phyloP scores from a whole-genome alignment of 2,113 vertebrate species.

The Neotragus pygmaeus region DNA sequence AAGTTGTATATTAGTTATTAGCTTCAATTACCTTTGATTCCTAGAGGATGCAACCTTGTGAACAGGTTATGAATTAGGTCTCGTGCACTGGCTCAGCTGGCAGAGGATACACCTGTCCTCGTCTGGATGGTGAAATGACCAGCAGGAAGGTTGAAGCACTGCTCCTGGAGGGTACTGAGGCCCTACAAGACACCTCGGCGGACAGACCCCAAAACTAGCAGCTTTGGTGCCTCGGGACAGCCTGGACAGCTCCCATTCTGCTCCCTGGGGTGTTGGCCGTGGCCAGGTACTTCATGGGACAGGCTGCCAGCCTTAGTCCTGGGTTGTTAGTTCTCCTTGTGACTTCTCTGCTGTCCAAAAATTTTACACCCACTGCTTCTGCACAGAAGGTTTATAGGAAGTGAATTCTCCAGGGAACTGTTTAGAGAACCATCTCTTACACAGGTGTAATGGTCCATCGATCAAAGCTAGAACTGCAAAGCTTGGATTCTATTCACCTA shows the following conservation, averaged over 20 bases:
- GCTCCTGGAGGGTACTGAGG: not conserved
- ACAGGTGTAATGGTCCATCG: not conserved
- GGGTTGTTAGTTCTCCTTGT: not conserved
- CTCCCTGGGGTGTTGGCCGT: not conserved
- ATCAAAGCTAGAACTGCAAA: not conserved
- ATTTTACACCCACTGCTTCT: not conserved
- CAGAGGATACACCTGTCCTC: not conserved
- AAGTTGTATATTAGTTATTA: not conserved
- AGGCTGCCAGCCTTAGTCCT: not conserved
- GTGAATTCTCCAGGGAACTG: not conserved
- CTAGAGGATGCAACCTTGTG: not conserved
- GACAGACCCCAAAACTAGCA: not conserved
- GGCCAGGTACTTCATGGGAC: not conserved
- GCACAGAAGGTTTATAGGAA: not conserved
- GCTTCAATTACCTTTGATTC: not conserved
- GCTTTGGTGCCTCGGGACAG: not conserved
- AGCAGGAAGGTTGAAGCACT: not conserved
- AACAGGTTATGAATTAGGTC: not conserved
- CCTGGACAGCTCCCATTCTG: not conserved
- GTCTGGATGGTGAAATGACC: not conserved
- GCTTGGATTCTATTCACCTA: not conserved
- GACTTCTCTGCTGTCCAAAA: not conserved
- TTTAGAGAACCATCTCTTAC: not conserved
- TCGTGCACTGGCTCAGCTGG: not conserved
- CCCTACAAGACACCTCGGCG: accelerated